These are phyloP conservation scores for Camponotus floridanus DNA, from an alignment of 1,140 invertebrate genomes.

Conservation along the genomic window DNA sequence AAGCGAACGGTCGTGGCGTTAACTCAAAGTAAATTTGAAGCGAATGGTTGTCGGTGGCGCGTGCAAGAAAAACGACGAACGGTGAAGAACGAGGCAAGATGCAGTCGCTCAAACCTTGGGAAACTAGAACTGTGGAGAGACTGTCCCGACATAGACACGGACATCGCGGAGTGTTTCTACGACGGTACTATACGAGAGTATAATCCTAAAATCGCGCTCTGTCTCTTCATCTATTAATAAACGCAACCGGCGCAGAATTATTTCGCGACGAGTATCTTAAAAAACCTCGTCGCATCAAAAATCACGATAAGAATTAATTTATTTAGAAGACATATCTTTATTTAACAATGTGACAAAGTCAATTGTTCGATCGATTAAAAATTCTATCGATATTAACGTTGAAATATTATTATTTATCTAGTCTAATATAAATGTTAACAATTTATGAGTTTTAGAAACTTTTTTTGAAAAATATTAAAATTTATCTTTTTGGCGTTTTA, in stretches of 20 bases:
- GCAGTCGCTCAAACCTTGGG: slow-evolving; percentile 72
- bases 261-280: not conserved
- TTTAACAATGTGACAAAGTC: no score
- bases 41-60: slow-evolving; percentile 11
- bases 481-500: no score
- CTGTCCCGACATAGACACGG: slow-evolving; percentile 59
- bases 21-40: slow-evolving; percentile 25
- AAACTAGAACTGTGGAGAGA: slow-evolving; percentile 71
- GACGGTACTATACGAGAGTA: slow-evolving; percentile 57
- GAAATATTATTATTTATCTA: no score
- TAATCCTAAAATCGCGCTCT: slow-evolving; percentile 1
- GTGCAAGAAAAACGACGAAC: slow-evolving; percentile 8
- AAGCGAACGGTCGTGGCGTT: not conserved
- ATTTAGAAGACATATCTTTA: no score
- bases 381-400: not conserved
- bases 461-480: no score
- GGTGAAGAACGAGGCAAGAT: slow-evolving; percentile 23
- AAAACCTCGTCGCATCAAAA: not conserved
- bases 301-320: no score
- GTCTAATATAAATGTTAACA: no score
- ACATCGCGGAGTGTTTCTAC: slow-evolving; percentile 41
- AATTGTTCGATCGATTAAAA: not conserved
- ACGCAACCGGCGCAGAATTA: slow-evolving; percentile 7
- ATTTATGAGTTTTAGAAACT: no score
- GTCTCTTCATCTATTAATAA: slow-evolving; percentile 42